Conservation (phyloP, 2,113 vertebrate genomes). For the Cyprinodon brontotheroides region DNA sequence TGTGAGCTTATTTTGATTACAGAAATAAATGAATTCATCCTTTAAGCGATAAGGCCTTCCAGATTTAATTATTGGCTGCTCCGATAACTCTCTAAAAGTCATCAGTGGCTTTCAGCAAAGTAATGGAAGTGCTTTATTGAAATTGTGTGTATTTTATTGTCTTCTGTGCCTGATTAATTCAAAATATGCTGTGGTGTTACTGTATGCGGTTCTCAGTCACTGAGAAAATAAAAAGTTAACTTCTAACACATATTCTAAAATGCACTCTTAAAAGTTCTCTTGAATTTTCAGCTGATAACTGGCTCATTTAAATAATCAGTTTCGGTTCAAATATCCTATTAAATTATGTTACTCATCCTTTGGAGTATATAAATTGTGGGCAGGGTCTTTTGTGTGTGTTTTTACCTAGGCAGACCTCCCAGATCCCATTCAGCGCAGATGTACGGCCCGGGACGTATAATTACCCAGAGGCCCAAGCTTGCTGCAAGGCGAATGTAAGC, state of each 20-base stretch:
- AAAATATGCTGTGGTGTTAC: not conserved
- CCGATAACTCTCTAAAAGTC: conserved; percentile 7
- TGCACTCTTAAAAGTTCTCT: conserved; percentile 9
- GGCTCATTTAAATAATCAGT: conserved; percentile 15
- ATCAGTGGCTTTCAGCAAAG: conserved; percentile 15
- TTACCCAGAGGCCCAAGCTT: conserved; percentile 87
- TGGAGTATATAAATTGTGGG: not conserved
- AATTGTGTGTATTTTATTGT: conserved; percentile 4
- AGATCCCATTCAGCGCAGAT: conserved; percentile 93
- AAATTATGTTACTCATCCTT: not conserved
- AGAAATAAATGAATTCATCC: conserved; percentile 42
- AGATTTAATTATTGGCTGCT: conserved; percentile 27
- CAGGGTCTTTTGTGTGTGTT: not conserved
- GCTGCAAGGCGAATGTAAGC: conserved; percentile 84
- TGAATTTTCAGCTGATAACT: conserved; percentile 3
- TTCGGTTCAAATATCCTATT: too few species aligned
- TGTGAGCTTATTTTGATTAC: conserved; percentile 45
- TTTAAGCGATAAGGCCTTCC: conserved; percentile 35
- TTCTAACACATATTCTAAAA: conserved; percentile 6
- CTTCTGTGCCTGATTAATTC: not conserved
- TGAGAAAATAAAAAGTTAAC: not conserved
- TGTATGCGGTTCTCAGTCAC: not conserved
- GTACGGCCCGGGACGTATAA: conserved; percentile 91
- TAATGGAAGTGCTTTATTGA: conserved; percentile 7
- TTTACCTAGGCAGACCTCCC: conserved; percentile 90